Percentiles rank a stretch among this genome's conserved stretches.
These are phyloP conservation scores for Acropternis orthonyx DNA, from an alignment of 2,797 vertebrate genomes.

Conservation along the genomic window DNA sequence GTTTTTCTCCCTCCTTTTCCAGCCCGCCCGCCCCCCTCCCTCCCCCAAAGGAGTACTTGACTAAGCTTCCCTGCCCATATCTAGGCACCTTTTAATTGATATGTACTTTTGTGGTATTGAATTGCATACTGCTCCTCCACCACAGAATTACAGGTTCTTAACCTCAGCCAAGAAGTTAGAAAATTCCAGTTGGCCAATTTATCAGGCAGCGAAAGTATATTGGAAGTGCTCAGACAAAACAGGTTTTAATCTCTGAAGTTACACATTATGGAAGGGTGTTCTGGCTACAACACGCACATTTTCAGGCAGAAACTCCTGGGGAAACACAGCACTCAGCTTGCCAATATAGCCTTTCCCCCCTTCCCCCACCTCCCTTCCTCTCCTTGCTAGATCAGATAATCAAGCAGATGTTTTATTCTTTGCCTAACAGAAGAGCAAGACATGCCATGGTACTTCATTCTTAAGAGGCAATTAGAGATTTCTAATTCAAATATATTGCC, in stretches of 20 bases:
- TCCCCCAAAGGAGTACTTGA: neutral
- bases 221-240: neutral
- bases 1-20: accelerated
- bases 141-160: neutral
- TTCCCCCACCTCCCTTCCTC: too few species aligned
- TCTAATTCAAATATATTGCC: neutral
- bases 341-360: neutral
- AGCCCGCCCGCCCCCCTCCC: too few species aligned
- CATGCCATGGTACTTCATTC: neutral
- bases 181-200: neutral
- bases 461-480: neutral
- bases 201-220: neutral
- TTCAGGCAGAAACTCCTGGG: neutral
- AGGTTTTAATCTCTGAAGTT: neutral
- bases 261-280: neutral
- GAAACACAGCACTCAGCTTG: neutral
- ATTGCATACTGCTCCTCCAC: neutral
- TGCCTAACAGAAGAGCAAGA: neutral
- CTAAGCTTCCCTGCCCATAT: neutral
- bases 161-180: neutral
- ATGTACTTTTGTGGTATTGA: neutral
- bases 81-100: slow-evolving; percentile 28
- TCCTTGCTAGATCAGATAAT: neutral
- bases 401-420: neutral
- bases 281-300: neutral